Conservation (phyloP, 2,888 invertebrate species). For the Pinctada fucata region DNA sequence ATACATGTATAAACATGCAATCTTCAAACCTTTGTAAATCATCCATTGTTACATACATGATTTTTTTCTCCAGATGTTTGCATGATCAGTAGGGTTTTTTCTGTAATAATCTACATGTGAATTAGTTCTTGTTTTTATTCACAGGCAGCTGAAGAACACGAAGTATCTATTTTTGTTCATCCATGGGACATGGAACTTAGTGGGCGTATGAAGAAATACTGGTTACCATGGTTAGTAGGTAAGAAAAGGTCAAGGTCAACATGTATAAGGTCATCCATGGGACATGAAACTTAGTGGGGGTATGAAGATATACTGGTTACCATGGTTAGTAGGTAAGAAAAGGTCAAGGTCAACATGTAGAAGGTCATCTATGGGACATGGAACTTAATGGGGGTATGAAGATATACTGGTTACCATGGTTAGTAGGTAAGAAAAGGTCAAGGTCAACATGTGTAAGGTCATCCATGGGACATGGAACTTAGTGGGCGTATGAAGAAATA, state of each 20-base stretch:
- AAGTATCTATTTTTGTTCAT: conserved; percentile 79
- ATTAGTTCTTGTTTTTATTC: neutral
- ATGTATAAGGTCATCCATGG: conserved; percentile 82
- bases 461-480: conserved; percentile 81
- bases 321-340: conserved; percentile 79
- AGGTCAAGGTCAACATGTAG: too few species aligned
- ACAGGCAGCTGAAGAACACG: conserved; percentile 78
- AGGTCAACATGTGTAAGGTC: conserved; percentile 67
- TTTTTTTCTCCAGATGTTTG: too few species aligned
- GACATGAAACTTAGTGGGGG: conserved; percentile 79
- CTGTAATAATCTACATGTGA: too few species aligned
- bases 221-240: conserved; percentile 81
- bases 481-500: conserved; percentile 79
- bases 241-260: conserved; percentile 32
- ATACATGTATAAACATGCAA: too few species aligned
- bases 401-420: conserved; percentile 81
- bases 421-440: conserved; percentile 76
- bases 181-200: conserved; percentile 81
- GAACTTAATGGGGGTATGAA: conserved; percentile 77
- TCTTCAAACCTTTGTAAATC: too few species aligned
- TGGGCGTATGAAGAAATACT: conserved; percentile 79
- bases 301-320: conserved; percentile 80
- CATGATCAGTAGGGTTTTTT: too few species aligned
- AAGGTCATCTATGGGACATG: conserved; percentile 82
- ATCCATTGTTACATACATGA: too few species aligned